phyloP scores from a whole-genome alignment of 1,140 invertebrate species.

The Drosophila punjabiensis region DNA sequence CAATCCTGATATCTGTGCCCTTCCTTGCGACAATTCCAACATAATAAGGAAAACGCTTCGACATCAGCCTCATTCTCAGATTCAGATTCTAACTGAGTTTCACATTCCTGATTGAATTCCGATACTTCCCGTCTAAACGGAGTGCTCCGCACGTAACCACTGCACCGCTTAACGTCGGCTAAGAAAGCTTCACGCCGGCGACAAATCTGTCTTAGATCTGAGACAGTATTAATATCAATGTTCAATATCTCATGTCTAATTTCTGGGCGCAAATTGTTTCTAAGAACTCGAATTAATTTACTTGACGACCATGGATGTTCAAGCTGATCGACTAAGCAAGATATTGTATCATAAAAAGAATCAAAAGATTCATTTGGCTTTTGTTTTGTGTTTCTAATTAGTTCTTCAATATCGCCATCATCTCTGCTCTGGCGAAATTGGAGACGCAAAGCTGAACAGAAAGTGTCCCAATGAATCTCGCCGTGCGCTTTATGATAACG shows the following conservation, averaged over 20 bases:
- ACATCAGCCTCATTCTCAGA: background rate
- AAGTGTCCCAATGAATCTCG: background rate
- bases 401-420: background rate
- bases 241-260: background rate
- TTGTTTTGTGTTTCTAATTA: background rate
- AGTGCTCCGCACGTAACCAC: background rate
- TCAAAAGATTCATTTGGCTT: background rate
- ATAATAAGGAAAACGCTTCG: background rate
- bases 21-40: background rate
- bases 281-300: background rate
- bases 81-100: background rate
- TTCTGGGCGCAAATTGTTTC: background rate
- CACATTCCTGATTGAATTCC: background rate
- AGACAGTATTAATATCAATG: background rate
- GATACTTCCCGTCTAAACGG: background rate
- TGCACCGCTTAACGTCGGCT: background rate
- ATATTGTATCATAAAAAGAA: background rate
- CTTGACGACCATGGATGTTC: background rate
- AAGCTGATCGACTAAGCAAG: background rate
- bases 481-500: background rate
- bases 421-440: background rate
- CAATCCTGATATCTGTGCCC: slow-evolving; percentile 2
- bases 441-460: background rate
- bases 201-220: background rate
- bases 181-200: background rate